Base-by-base conservation (phyloP, 2,888 invertebrate species). In the Cosmorhoe ocellata region DNA sequence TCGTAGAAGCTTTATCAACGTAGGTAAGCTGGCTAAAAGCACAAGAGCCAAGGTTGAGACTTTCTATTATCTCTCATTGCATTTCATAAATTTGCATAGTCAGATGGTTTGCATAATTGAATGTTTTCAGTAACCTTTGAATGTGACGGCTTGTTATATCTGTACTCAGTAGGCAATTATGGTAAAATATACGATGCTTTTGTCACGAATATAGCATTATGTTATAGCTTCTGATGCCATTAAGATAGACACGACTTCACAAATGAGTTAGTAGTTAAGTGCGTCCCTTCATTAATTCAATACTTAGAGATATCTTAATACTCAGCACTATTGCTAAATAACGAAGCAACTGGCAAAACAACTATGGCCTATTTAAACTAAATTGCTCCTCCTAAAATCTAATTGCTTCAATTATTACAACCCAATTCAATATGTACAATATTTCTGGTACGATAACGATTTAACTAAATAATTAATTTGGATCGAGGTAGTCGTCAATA, bases 401-500 rank as follows among this genome's bases (percentile, higher is more conserved):
- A 18, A 18, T 18, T 18, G 18, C 3, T 3, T 18, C 56, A 39
- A 26, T 50, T 40, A 52, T 56, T 51, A 49, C 33, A 42, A 36
- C 24, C 11, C 41, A 60, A 55, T 63, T 54, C 54, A 59, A 46
- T 59, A n/a, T n/a, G n/a, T n/a, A 58, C 58, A 63, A 64, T 67
- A 61, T 28, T 42, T 33, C 49, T 12, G 13, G 9, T 27, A 11
- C 11, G 9, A 14, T 38, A 26, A 33, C 32, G 39, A 50, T 27
- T 38, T 18, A 18, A 31, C 30, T 43, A 11, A 66, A 64, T 67
- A 66, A 69, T 70, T 70, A 67, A 67, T 68, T 63, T 57, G 58
- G 47, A 60, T 69, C 64, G 67, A 63, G 71, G 65, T 64, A 64
- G 61, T 64, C 65, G 67, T 66, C 71, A 69, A 67, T 69, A 69